These are phyloP conservation scores for Podarcis siculus DNA, from an alignment of 2,797 vertebrate species.

Conservation along the genomic window DNA sequence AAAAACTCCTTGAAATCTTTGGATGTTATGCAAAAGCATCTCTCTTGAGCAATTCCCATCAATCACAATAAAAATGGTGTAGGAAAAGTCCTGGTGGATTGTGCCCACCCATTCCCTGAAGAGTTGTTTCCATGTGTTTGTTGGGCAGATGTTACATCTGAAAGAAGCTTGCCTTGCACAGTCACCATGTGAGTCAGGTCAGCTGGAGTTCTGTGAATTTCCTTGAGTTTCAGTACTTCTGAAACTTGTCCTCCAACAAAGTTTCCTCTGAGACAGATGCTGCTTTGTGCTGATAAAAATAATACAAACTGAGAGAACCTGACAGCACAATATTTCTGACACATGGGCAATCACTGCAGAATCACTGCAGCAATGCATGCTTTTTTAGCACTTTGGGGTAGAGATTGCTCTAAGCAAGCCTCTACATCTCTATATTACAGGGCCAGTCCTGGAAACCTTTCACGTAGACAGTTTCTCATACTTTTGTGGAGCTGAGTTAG, in stretches of 20 bases:
- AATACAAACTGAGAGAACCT: conserved; percentile 53
- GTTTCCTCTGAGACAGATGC: conserved; percentile 27
- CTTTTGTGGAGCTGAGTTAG: conserved; percentile 49
- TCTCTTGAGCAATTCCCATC: not conserved
- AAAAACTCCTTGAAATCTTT: not conserved
- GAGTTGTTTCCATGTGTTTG: conserved; percentile 58
- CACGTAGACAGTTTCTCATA: conserved; percentile 32
- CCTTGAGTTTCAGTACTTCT: conserved; percentile 64
- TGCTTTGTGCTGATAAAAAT: conserved; percentile 45
- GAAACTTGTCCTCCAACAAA: conserved; percentile 62
- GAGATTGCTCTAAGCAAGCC: conserved; percentile 58
- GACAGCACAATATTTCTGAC: conserved; percentile 37
- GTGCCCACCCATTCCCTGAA: not conserved
- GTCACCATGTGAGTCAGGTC: conserved; percentile 54
- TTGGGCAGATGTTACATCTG: conserved; percentile 61
- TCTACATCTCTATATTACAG: conserved; percentile 35
- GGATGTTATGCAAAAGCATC: not conserved
- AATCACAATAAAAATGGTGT: not conserved
- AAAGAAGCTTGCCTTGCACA: conserved; percentile 64
- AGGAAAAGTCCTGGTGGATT: not conserved
- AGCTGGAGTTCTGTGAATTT: not conserved
- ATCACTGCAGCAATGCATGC: conserved; percentile 39
- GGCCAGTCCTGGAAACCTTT: conserved; percentile 14
- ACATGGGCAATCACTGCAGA: conserved; percentile 33
- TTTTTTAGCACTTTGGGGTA: conserved; percentile 54